Percentiles rank a stretch among this genome's conserved stretches.
phyloP scores from a whole-genome alignment of 2,113 vertebrate genomes.

The Raphicerus campestris region DNA sequence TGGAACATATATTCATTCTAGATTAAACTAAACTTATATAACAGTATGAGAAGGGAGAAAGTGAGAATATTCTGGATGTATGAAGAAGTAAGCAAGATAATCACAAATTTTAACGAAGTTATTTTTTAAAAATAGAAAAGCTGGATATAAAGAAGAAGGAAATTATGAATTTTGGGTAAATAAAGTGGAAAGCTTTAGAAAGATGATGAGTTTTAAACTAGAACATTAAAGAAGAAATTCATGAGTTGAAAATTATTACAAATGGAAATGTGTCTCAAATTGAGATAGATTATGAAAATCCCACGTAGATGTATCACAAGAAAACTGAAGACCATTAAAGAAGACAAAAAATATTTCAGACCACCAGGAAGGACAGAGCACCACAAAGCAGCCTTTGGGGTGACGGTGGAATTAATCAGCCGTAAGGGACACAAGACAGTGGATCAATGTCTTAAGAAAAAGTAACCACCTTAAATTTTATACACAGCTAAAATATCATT shows the following conservation, averaged over 20 bases:
- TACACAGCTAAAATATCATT: background rate
- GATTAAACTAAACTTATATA: background rate
- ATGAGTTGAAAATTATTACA: background rate
- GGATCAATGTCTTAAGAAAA: background rate
- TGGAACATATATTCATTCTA: background rate
- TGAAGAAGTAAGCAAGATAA: background rate
- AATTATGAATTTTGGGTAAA: background rate
- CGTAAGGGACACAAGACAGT: background rate
- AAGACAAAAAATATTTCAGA: background rate
- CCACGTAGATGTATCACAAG: too few relatives aligned
- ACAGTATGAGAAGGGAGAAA: background rate
- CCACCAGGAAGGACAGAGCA: accelerated
- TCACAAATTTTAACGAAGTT: background rate
- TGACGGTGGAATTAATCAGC: too few relatives aligned
- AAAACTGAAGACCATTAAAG: background rate
- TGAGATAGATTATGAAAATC: background rate
- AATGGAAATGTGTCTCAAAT: background rate
- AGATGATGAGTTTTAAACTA: background rate
- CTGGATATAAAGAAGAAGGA: background rate
- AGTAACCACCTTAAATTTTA: background rate
- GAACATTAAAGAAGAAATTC: background rate
- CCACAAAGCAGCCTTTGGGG: too few relatives aligned
- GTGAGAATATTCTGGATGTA: background rate
- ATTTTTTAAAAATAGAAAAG: background rate
- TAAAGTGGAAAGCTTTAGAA: background rate